Conservation (phyloP, 2,113 vertebrate genomes). For the Diphyllodes magnificus region DNA sequence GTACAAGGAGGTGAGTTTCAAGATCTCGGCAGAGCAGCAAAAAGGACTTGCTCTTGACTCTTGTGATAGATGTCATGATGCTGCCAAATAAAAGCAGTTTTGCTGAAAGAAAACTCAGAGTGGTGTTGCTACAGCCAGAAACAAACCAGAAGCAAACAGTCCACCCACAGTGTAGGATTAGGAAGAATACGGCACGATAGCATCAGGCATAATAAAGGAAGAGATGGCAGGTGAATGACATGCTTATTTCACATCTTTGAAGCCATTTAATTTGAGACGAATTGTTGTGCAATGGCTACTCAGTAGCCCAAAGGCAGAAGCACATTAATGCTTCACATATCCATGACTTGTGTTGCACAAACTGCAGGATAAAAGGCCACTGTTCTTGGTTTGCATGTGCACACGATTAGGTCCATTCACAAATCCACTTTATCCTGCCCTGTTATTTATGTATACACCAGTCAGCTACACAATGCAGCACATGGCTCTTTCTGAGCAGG, state of each 20-base stretch:
- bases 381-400: not conserved
- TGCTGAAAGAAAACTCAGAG: not conserved
- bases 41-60: not conserved
- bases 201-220: not conserved
- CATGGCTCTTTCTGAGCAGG: not conserved
- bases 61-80: not conserved
- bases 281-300: not conserved
- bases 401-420: not conserved
- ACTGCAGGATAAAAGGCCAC: not conserved
- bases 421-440: not conserved
- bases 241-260: not conserved
- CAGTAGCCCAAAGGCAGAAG: not conserved
- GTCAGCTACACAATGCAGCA: not conserved
- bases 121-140: not conserved
- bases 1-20: conserved; percentile 43
- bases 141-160: not conserved
- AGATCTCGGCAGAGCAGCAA: conserved; percentile 26
- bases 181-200: not conserved
- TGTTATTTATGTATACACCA: not conserved
- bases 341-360: not conserved
- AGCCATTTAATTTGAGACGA: conserved; percentile 9
- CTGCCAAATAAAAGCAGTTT: not conserved
- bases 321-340: not conserved
- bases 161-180: not conserved
- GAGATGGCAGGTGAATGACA: not conserved